A percentile compares a stretch with the other conserved stretches of the same genome.
These are phyloP conservation scores for Caenorhabditis sp. DNA, from an alignment of 2,888 invertebrate species.

Conservation along the genomic window DNA sequence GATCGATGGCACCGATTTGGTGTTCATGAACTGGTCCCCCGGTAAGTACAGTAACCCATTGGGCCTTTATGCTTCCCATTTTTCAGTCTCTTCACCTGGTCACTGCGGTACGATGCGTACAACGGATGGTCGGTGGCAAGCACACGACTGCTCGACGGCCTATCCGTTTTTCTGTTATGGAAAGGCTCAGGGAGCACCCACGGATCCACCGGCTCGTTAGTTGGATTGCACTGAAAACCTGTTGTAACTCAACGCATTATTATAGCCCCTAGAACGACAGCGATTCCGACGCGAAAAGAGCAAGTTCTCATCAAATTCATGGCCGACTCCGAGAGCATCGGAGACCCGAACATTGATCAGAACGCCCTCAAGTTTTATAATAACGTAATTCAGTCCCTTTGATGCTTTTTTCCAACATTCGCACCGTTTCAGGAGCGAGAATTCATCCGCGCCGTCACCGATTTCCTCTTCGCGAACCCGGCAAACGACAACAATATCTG, in stretches of 20 bases:
- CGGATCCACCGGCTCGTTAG: slow-evolving; percentile 27
- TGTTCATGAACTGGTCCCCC: slow-evolving; percentile 34
- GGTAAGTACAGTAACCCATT: background rate
- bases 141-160: slow-evolving; percentile 10
- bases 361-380: slow-evolving; percentile 32
- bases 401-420: background rate
- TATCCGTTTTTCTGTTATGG: slow-evolving; percentile 46
- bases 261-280: slow-evolving; percentile 35
- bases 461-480: slow-evolving; percentile 27
- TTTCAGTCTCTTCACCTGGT: slow-evolving; percentile 5
- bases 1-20: slow-evolving; percentile 40
- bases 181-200: slow-evolving; percentile 42
- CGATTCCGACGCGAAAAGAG: slow-evolving; percentile 26
- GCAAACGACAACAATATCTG: slow-evolving; percentile 18
- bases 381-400: slow-evolving; percentile 2
- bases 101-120: slow-evolving; percentile 34
- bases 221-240: background rate
- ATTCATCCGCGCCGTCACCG: slow-evolving; percentile 41
- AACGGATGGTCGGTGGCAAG: slow-evolving; percentile 25
- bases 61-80: background rate
- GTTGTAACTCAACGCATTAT: background rate
- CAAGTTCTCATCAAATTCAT: slow-evolving; percentile 40
- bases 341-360: slow-evolving; percentile 34
- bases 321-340: slow-evolving; percentile 38
- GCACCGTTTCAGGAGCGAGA: slow-evolving; percentile 29